A percentile compares a stretch with the other conserved stretches of the same genome.
Conservation (phyloP, 2,888 invertebrate genomes). For the Amphimallon solstitiale region DNA sequence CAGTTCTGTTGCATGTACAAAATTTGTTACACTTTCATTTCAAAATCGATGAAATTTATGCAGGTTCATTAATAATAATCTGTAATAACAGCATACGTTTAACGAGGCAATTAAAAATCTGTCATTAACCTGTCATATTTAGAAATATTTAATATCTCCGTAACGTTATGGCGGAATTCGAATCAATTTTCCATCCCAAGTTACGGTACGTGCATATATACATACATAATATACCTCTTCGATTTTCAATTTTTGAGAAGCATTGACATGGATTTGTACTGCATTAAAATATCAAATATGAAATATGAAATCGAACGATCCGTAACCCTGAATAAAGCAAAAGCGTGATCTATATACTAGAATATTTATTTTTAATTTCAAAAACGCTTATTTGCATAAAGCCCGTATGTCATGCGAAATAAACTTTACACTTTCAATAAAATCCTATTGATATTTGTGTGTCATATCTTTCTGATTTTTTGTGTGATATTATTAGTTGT, state of each 20-base stretch:
- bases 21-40: too few relatives aligned
- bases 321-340: not conserved
- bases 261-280: conserved; percentile 10
- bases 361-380: conserved; percentile 31
- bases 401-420: not conserved
- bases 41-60: too few relatives aligned
- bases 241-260: conserved; percentile 1
- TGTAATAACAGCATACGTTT: too few relatives aligned
- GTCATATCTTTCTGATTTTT: too few relatives aligned
- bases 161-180: not conserved
- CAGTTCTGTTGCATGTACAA: too few relatives aligned
- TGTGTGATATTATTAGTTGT: too few relatives aligned
- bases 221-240: not conserved
- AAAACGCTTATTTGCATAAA: conserved; percentile 5
- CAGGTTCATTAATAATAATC: too few relatives aligned
- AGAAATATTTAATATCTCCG: not conserved
- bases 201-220: not conserved
- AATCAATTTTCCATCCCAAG: not conserved
- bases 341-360: not conserved
- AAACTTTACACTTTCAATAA: not conserved
- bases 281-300: conserved; percentile 2
- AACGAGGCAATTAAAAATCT: too few relatives aligned
- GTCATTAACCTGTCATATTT: too few relatives aligned
- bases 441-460: too few relatives aligned
- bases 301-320: not conserved